phyloP scores from a whole-genome alignment of 2,113 vertebrate genomes.

The Arizona elegans region DNA sequence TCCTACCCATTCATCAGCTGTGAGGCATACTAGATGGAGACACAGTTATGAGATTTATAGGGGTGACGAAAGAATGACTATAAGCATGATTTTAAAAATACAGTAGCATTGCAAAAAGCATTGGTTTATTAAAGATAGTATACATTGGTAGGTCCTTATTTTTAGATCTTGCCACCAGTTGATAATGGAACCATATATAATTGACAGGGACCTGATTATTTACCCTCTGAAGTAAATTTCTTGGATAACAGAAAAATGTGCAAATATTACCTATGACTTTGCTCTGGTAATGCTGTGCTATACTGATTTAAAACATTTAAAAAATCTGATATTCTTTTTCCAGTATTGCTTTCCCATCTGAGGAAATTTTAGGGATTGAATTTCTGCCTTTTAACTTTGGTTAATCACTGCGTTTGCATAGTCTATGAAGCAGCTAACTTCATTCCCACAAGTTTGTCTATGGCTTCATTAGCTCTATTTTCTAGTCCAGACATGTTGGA shows the following conservation, averaged over 20 bases:
- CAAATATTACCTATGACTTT: neutral
- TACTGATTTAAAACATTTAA: neutral
- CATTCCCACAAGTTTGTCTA: neutral
- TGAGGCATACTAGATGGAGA: neutral
- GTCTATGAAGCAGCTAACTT: neutral
- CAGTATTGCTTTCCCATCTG: neutral
- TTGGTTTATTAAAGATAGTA: neutral
- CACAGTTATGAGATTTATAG: neutral
- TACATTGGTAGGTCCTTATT: neutral
- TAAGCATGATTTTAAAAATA: neutral
- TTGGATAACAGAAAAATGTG: neutral
- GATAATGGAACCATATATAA: neutral
- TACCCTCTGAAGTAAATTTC: neutral
- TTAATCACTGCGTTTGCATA: neutral
- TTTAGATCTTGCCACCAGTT: neutral
- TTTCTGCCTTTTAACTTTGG: neutral
- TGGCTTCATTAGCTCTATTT: neutral
- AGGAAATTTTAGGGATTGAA: neutral
- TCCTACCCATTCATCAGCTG: neutral
- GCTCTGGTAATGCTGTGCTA: neutral
- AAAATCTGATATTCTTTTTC: neutral
- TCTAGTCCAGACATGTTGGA: neutral
- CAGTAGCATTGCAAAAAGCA: neutral
- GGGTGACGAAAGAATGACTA: neutral
- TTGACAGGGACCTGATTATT: neutral